Evolutionary conservation across 2,113 vertebrate species (phyloP).

Genomic region (Typhlomys cinereus): DNA sequence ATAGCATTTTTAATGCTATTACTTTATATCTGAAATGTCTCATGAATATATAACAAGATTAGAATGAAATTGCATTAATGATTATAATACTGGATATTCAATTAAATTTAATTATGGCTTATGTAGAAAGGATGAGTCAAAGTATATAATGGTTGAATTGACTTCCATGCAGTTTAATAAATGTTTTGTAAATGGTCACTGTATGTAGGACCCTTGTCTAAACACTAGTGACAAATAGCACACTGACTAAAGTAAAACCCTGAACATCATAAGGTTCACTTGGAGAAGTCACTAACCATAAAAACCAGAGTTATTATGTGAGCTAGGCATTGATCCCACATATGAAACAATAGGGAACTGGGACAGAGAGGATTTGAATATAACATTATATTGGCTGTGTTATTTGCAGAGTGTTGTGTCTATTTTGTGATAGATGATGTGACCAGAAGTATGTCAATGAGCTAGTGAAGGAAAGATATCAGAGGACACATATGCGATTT

Average conservation of each 20-base stretch:
- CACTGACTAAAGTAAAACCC: not conserved
- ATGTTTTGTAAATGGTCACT: not conserved
- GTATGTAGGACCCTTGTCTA: fast-evolving
- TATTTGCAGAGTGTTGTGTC: not conserved
- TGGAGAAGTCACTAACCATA: not conserved
- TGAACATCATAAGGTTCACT: not conserved
- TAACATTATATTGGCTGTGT: not conserved
- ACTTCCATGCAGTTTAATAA: not conserved
- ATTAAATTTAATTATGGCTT: not conserved
- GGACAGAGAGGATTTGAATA: not conserved
- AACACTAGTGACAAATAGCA: not conserved
- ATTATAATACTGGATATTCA: conserved; percentile 16
- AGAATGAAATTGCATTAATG: conserved; percentile 21
- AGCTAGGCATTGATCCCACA: not conserved
- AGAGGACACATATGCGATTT: not conserved
- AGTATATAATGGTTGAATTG: not conserved
- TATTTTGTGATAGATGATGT: not conserved
- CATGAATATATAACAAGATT: conserved; percentile 41
- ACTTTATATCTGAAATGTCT: conserved; percentile 1
- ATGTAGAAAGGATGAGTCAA: not conserved
- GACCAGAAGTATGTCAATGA: not conserved
- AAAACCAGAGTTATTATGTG: not conserved
- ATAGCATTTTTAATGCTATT: not conserved
- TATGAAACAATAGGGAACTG: not conserved
- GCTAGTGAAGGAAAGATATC: not conserved